A percentile compares a stretch with the other conserved stretches of the same genome.
phyloP scores from a whole-genome alignment of 2,797 vertebrate species.

The Hoplostethus atlanticus region DNA sequence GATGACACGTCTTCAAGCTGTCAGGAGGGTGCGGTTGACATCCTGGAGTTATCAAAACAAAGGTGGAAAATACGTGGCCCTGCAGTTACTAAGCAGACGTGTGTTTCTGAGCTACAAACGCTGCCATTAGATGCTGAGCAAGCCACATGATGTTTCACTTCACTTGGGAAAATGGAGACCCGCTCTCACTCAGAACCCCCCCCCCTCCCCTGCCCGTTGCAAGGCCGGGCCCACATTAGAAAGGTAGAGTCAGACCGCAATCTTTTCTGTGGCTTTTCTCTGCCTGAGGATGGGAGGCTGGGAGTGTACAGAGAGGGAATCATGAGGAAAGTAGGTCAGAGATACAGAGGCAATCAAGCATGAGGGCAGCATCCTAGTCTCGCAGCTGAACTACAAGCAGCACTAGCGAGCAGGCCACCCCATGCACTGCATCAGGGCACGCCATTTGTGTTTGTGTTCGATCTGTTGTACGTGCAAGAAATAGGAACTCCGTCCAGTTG shows the following conservation, averaged over 20 bases:
- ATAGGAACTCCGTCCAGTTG: background rate
- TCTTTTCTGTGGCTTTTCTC: conserved; percentile 20
- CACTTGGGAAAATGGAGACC: conserved; percentile 41
- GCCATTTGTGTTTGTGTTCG: conserved; percentile 17
- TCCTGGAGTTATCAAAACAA: conserved; percentile 47
- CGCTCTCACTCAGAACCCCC: conserved; percentile 24
- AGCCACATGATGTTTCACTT: conserved; percentile 26
- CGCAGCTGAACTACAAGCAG: conserved; percentile 54
- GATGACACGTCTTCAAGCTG: background rate
- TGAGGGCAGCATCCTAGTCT: conserved; percentile 76
- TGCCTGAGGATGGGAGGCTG: conserved; percentile 48
- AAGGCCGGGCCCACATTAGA: conserved; percentile 17
- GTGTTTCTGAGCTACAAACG: conserved; percentile 6
- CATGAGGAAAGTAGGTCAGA: conserved; percentile 84
- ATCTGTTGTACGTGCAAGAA: background rate
- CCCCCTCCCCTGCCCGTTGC: conserved; percentile 39
- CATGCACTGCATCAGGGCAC: background rate
- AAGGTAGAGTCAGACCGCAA: conserved; percentile 48
- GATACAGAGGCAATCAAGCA: conserved; percentile 74
- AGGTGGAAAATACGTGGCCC: background rate
- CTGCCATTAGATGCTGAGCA: conserved; percentile 14
- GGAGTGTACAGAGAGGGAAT: conserved; percentile 27
- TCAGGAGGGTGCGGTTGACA: conserved; percentile 39
- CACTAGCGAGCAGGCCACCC: conserved; percentile 26
- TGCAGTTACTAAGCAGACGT: background rate